phyloP scores from a whole-genome alignment of 2,113 vertebrate species.

The Cyphomyrus discorhynchus region DNA sequence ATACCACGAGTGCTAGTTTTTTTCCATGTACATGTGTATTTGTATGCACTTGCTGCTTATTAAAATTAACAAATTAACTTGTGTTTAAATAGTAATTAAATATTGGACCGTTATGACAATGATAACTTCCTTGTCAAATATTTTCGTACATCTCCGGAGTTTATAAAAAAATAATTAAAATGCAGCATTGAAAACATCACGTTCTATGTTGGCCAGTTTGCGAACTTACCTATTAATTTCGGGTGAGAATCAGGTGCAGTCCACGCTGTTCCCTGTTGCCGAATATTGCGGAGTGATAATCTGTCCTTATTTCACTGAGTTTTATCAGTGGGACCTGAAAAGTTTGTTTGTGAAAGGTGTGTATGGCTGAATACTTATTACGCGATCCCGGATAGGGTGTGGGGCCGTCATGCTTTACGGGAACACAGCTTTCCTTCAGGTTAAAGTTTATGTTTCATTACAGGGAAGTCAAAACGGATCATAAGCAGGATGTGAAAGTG shows the following conservation, averaged over 20 bases:
- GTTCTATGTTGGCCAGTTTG: not conserved
- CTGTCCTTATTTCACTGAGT: slow-evolving; percentile 16
- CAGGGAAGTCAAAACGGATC: not conserved
- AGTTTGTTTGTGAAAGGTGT: slow-evolving; percentile 72
- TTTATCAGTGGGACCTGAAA: slow-evolving; percentile 56
- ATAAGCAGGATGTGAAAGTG: not conserved
- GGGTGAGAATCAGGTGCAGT: not conserved
- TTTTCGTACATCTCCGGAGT: not conserved
- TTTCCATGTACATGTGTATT: not conserved
- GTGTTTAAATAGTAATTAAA: not conserved
- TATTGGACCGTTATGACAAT: not conserved
- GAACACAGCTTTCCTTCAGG: slow-evolving; percentile 13
- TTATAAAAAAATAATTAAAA: not conserved
- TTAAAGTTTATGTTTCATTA: slow-evolving; percentile 29
- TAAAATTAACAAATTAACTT: not conserved
- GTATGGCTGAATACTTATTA: slow-evolving; percentile 62
- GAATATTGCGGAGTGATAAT: not conserved
- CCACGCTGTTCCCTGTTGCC: not conserved
- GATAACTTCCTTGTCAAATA: not conserved
- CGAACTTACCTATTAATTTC: slow-evolving; percentile 8
- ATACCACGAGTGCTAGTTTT: not conserved
- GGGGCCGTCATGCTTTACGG: slow-evolving; percentile 37
- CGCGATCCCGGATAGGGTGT: slow-evolving; percentile 69
- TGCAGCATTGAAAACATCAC: not conserved
- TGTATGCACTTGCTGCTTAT: not conserved